phyloP scores from a whole-genome alignment of 2,888 invertebrate species.

The Plusia festucae region DNA sequence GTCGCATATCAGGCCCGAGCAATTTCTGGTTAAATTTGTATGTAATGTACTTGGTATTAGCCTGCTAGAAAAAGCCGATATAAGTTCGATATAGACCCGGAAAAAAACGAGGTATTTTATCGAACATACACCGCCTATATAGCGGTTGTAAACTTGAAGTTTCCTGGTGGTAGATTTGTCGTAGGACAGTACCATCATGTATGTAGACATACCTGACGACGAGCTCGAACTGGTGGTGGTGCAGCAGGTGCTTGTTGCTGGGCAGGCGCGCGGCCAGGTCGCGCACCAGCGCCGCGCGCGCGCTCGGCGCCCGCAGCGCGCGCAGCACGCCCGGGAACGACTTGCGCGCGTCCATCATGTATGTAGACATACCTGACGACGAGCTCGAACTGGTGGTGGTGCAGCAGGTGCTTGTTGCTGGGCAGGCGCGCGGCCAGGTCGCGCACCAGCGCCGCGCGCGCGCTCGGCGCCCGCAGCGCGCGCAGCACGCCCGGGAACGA shows the following conservation, averaged over 20 bases:
- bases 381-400: slow-evolving; percentile 98
- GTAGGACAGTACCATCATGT: too few species aligned
- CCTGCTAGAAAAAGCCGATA: too few species aligned
- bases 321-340: slow-evolving; percentile 65
- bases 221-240: slow-evolving; percentile 98
- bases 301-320: slow-evolving; percentile 96
- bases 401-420: slow-evolving; percentile 97
- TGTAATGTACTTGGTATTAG: too few species aligned
- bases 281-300: slow-evolving; percentile 95
- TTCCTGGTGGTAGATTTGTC: too few species aligned
- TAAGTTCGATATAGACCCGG: too few species aligned
- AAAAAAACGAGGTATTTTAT: too few species aligned
- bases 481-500: slow-evolving; percentile 98
- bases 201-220: slow-evolving; percentile 46
- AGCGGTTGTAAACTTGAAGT: too few species aligned
- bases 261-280: slow-evolving; percentile 96
- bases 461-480: slow-evolving; percentile 96
- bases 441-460: slow-evolving; percentile 95
- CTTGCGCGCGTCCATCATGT: slow-evolving; percentile 98
- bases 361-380: slow-evolving; percentile 42
- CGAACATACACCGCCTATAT: too few species aligned
- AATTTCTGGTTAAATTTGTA: too few species aligned
- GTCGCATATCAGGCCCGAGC: too few species aligned
- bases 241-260: slow-evolving; percentile 97
- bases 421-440: slow-evolving; percentile 96